A percentile compares a stretch with the other conserved stretches of the same genome.
These are phyloP conservation scores for Pogonocherus hispidulus DNA, from an alignment of 2,888 invertebrate genomes.

Conservation along the genomic window DNA sequence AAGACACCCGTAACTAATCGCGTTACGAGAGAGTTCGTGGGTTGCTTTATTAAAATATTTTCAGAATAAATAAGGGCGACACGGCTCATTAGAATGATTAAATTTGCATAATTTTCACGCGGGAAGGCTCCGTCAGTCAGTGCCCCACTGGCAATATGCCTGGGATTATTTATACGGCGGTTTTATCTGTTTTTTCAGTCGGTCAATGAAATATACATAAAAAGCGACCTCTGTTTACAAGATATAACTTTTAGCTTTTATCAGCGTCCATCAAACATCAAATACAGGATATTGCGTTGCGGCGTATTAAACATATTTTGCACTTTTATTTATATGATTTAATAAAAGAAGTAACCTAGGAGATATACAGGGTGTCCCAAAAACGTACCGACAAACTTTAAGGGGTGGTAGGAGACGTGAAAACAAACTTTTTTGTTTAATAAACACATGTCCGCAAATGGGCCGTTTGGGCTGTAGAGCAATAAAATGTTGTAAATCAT, in stretches of 20 bases:
- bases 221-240: background rate
- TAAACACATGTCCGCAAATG: too few relatives aligned
- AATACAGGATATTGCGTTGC: too few relatives aligned
- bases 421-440: too few relatives aligned
- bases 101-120: conserved; percentile 54
- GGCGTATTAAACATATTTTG: too few relatives aligned
- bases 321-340: too few relatives aligned
- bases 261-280: too few relatives aligned
- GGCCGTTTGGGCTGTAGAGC: too few relatives aligned
- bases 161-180: conserved; percentile 31
- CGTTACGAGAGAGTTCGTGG: conserved; percentile 35
- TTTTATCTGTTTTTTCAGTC: conserved; percentile 20
- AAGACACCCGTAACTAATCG: conserved; percentile 51
- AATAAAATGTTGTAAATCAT: too few relatives aligned
- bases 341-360: too few relatives aligned
- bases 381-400: too few relatives aligned
- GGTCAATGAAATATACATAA: conserved; percentile 33
- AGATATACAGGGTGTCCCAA: too few relatives aligned
- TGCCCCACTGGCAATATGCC: conserved; percentile 36
- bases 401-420: too few relatives aligned
- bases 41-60: conserved; percentile 54
- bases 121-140: conserved; percentile 17
- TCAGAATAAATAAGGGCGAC: conserved; percentile 55
- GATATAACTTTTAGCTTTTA: background rate
- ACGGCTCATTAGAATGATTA: conserved; percentile 56